Evolutionary conservation across 2,888 invertebrate genomes (phyloP), one percentile per base, ranked within the genome.

Genomic region (Chrysolina haemoptera): DNA sequence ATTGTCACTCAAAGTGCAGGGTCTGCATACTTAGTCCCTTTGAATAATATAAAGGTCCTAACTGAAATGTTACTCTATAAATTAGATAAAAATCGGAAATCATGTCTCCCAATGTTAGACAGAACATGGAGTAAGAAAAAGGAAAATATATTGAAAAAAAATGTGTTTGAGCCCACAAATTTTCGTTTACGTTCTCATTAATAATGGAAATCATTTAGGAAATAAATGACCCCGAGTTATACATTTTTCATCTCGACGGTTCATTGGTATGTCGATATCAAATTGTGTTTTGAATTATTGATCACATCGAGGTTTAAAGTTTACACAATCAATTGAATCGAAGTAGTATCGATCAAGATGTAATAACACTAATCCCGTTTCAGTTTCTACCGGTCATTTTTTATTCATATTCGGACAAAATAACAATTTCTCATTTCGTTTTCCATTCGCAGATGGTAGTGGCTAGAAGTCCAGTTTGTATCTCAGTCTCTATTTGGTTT

Each of bases 291-390:
- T 85, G 80, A 84, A 85, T 85, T 84, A 84, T 85, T 82, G 77
- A 85, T 84, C 79, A 80, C 79, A 75, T 78, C 78, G 80, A 83
- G 85, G 84, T 85, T 85, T 85, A 85, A 85, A 85, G 85, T 85
- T 85, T 85, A 85, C 85, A 84, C 84, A 84, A 85, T 84, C 83
- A 84, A 84, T 83, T 83, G 83, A 84, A 85, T 82, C 81, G 83
- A 81, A 80, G 74, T 79, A 82, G 82, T 83, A 85, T 85, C 84
- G 85, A 85, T 85, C 85, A 84, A 83, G 78, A 81, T 81, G 82
- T 85, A 85, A 85, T 85, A 84, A 85, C 84, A 84, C 84, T 85
- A 85, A 85, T 85, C 84, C 81, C 68, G 79, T 82, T 81, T 80
- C 82, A 80, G 78, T 81, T 79, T 82, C 82, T 80, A 82, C 79